A percentile compares a stretch with the other conserved stretches of the same genome.
Evolutionary conservation across 2,888 invertebrate genomes (phyloP).

Genomic region (Anoncus sp.): DNA sequence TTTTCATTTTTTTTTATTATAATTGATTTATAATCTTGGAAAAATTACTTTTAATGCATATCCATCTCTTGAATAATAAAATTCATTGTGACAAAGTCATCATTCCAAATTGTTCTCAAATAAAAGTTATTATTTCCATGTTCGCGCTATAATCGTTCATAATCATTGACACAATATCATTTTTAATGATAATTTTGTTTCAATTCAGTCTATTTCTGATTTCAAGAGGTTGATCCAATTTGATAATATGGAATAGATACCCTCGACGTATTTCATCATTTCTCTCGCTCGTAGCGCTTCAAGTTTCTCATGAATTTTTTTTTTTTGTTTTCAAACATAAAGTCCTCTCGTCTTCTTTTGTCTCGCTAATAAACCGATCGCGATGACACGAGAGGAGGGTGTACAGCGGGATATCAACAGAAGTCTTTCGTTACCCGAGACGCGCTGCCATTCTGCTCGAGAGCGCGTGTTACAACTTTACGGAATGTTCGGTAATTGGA

Average conservation of each 20-base stretch:
- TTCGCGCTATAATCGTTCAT: not conserved
- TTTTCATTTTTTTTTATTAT: not conserved
- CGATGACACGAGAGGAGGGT: not conserved
- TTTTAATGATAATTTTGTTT: not conserved
- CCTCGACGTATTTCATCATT: conserved; percentile 1
- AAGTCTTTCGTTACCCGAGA: conserved; percentile 55
- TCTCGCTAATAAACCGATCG: conserved; percentile 35
- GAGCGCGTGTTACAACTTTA: conserved; percentile 63
- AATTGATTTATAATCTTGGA: not conserved
- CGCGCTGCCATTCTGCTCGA: conserved; percentile 16
- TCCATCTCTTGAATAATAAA: not conserved
- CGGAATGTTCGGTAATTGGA: conserved; percentile 71
- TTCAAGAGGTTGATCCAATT: not conserved
- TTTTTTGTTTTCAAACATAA: conserved; percentile 8
- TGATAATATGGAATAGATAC: not conserved
- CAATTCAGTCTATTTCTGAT: not conserved
- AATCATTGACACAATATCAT: not conserved
- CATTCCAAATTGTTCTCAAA: not conserved
- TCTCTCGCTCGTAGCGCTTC: not conserved
- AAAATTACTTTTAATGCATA: not conserved
- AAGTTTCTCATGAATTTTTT: conserved; percentile 14
- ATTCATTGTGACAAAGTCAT: too few relatives aligned
- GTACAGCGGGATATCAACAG: not conserved
- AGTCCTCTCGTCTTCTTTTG: not conserved
- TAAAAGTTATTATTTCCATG: not conserved